Evolutionary conservation across 2,113 vertebrate genomes (phyloP), one percentile per base, ranked within the genome.

Genomic region (Sminthopsis crassicaudata): DNA sequence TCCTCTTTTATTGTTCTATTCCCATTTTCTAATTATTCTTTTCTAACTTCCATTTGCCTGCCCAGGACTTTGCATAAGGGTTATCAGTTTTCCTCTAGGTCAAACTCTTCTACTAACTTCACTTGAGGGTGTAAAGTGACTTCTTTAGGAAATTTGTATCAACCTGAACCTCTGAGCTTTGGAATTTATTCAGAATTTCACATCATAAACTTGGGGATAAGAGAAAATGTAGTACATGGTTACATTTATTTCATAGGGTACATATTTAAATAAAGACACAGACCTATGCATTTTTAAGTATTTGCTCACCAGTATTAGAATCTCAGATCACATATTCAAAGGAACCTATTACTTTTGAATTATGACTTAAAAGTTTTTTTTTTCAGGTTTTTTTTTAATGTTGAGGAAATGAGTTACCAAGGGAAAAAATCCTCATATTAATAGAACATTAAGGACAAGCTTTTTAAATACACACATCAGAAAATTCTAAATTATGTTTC

Each of bases 171-270:
- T 96, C 96, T 95, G 96, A 96, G 54, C 90, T 90, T 4, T 51
- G 11, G 12, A 57, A 94, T 84, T 89, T 89, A 57, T 91, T 97
- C 90, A 96, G 36, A 91, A 91, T 76, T 96, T 97, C 60, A 93
- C 84, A 54, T 95, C 36, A 95, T 25, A 95, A 93, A 96, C 91
- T 95, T 91, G 94, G 54, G 46, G 26, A 76, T 84, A 95, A 90
- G 27, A 14, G 10, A 93, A 96, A 93, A 7, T 90, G 22, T 91
- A 94, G n/a, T 23, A 42, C 19, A 90, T 25, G 52, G 91, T 30
- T 97, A n/a, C 24, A 94, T 96, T 97, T 96, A 96, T 94, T 96
- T 67, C 53, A 97, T 93, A 93, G 90, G 96, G 46, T 91, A 94
- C 42, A 97, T 89, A 94, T 91, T 96, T 46, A 95, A 94, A 95